Base-by-base conservation (phyloP, 2,888 invertebrate species). In the Unio delphinus region DNA sequence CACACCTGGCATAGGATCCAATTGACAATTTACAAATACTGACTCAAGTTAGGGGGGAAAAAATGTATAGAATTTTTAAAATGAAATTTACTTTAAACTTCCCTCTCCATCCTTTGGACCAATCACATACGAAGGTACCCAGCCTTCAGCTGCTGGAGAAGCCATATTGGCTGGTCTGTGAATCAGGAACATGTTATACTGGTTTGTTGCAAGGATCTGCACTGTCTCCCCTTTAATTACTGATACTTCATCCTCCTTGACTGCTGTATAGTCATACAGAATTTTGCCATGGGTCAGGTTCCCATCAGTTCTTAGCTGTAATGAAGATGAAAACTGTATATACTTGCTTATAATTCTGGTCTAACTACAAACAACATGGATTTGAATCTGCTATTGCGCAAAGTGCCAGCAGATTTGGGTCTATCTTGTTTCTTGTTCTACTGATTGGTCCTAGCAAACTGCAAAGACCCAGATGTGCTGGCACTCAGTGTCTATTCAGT, bases 201-300 rank as follows among this genome's bases (percentile, higher is more conserved):
- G 86, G 78, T 89, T 88, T 65, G 88, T 83, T 56, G 87, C 84
- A 45, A 91, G 74, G 62, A 91, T 86, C 76, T 89, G 90, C 5
- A 91, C 90, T 20, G 78, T 80, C 61, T 91, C 91, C 15, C 90
- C 90, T 67, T 88, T 88, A 65, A 74, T 79, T 23, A 90, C 89
- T 1, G 88, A 86, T 57, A 91, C 86, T 79, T 91, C 91, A 69
- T 91, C 90, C 67, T 89, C 87, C 62, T 87, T 87, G n/a, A 90
- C 83, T 1, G 90, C 90, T 70, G 83, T 85, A 79, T 91, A 91
- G 69, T 90, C 89, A 55, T 82, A 83, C 45, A 89, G 66, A 5
- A 90, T 89, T 61, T 85, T 86, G 11, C 88, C 85, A 18, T 80
- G 61, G 18, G 74, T 64, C 17, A 77, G 65, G 4, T 68, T 67